Conservation (phyloP, 2,113 vertebrate genomes). For the Semicossyphus pulcher region DNA sequence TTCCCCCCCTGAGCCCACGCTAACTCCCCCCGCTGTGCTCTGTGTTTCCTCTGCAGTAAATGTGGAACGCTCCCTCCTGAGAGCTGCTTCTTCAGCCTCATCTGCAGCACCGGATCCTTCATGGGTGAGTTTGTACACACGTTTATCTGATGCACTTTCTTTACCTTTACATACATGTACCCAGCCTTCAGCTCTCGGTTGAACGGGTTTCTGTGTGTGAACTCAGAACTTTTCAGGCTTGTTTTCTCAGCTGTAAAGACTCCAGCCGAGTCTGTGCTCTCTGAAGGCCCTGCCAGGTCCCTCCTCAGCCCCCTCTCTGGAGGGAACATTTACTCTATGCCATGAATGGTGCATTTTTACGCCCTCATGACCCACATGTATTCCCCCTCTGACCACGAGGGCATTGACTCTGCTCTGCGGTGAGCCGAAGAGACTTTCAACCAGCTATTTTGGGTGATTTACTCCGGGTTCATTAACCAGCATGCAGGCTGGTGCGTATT, state of each 20-base stretch:
- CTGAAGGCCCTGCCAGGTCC: conserved; percentile 16
- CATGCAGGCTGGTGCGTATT: not conserved
- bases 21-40: not conserved
- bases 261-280: conserved; percentile 50
- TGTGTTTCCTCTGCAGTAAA: conserved; percentile 80
- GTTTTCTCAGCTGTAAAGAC: conserved; percentile 66
- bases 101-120: conserved; percentile 91
- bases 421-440: conserved; percentile 14
- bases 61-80: conserved; percentile 90
- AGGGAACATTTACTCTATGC: conserved; percentile 25
- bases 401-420: not conserved
- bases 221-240: conserved; percentile 15
- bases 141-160: no score
- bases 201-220: conserved; percentile 13
- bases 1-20: not conserved
- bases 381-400: conserved; percentile 16
- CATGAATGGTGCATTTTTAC: conserved; percentile 45
- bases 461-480: not conserved
- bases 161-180: not conserved
- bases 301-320: not conserved
- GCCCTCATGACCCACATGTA: conserved; percentile 1
- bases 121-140: conserved; percentile 84
- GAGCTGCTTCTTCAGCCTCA: conserved; percentile 93
- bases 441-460: conserved; percentile 24
- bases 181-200: conserved; percentile 3